phyloP scores from a whole-genome alignment of 2,113 vertebrate genomes.

The Progne subis region DNA sequence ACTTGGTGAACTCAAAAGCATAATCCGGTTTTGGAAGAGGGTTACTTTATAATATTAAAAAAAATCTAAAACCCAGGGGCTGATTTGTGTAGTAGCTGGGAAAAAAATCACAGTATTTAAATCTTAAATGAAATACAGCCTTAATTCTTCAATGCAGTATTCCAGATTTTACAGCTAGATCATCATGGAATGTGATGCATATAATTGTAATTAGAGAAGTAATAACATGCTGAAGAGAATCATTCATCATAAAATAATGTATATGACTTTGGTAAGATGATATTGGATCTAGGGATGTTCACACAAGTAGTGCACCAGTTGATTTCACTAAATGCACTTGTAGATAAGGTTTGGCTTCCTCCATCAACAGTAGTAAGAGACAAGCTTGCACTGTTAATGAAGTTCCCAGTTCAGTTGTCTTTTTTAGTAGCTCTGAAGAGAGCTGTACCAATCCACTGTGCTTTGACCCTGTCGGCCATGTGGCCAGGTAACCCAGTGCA shows the following conservation, averaged over 20 bases:
- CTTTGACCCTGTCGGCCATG: background rate
- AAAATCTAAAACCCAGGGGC: background rate
- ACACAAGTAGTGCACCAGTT: background rate
- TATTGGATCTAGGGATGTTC: background rate
- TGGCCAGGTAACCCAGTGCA: background rate
- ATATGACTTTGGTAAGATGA: background rate
- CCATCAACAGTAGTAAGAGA: background rate
- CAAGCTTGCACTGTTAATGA: background rate
- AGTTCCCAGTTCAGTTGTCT: background rate
- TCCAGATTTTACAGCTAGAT: background rate
- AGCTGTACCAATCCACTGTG: background rate
- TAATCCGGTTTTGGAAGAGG: background rate
- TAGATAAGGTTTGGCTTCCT: background rate
- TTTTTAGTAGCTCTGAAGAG: background rate
- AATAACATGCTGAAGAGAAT: background rate
- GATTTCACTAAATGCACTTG: background rate
- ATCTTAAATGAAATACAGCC: background rate
- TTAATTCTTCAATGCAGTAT: background rate
- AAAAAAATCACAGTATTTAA: background rate
- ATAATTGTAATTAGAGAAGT: background rate
- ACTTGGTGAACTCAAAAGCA: background rate
- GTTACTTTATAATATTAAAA: background rate
- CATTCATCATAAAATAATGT: background rate
- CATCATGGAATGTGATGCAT: background rate
- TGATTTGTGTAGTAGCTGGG: background rate